Base-by-base conservation (phyloP, 1,140 invertebrate genomes). In the Zaprionus africanus region DNA sequence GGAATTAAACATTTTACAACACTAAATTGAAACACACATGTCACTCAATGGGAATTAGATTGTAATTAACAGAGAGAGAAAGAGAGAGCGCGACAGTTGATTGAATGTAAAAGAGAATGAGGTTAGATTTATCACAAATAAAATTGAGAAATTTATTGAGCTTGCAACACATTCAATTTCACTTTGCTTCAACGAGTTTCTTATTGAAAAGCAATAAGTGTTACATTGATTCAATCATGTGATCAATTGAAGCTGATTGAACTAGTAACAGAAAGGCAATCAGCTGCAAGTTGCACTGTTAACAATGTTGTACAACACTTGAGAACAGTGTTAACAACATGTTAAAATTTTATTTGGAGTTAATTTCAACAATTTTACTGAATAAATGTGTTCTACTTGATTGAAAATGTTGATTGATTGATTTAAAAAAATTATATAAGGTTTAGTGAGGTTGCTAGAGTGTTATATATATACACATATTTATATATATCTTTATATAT, bases 1-100 rank as follows among this genome's bases (percentile, higher is more conserved):
- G 15, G 43, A 26, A 43, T n/a, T 43, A n/a, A 24, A 2, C 24
- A 31, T 46, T 41, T 24, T 34, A 34, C 7, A 38, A 58, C 19
- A 36, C 17, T 34, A 38, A 38, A 62, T 51, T 62, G 43, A 51
- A 62, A 31, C 12, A 12, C 36, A 28, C 12, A 53, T 17, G 31
- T 46, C 17, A 31, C 7, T 31, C 24, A 22, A 38, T 26, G 36
- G 5, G 7, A 46, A 43, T 60, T 19, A 13, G 24, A 36, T 31
- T 31, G 22, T 19, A 62, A 62, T n/a, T 43, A 46, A 56, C 15
- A 1, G 26, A 56, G n/a, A 9, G 22, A 31, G 3, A 43, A 15
- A 38, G 31, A 17, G 5, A 22, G n/a, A 13, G 34, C 17, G 57
- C 1, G 1, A 19, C 28, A 36, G 12, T 58, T 24, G 11, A 57